These are phyloP conservation scores for Leucoptera coffeella DNA, from an alignment of 2,888 invertebrate genomes.

Conservation along the genomic window DNA sequence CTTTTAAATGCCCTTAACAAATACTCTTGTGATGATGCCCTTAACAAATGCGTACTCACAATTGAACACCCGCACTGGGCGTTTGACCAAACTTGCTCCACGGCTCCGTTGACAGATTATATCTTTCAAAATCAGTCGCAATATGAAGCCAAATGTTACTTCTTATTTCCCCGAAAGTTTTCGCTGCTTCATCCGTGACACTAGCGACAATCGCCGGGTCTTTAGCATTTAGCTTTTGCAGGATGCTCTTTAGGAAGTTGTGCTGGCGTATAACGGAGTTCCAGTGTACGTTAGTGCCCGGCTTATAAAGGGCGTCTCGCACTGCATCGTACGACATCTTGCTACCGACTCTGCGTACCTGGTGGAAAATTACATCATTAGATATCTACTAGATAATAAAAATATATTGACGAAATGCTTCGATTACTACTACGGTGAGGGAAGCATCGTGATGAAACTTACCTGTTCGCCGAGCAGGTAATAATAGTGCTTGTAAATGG, in stretches of 20 bases:
- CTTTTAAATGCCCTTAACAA: too few species aligned
- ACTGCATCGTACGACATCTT: conserved; percentile 52
- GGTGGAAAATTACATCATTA: conserved; percentile 1
- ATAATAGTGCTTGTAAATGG: too few species aligned
- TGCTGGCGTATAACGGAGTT: conserved; percentile 71
- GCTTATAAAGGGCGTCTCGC: conserved; percentile 25
- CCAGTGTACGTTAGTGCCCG: conserved; percentile 66
- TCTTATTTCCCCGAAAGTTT: conserved; percentile 54
- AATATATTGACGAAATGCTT: too few species aligned
- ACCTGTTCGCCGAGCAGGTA: too few species aligned
- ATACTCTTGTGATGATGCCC: too few species aligned
- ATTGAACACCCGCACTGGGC: too few species aligned
- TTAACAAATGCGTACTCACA: too few species aligned
- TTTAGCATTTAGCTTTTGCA: conserved; percentile 52
- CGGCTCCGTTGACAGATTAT: conserved; percentile 46
- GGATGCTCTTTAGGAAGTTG: conserved; percentile 63
- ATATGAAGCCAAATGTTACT: conserved; percentile 62
- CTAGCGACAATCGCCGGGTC: conserved; percentile 33
- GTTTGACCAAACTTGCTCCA: conserved; percentile 48
- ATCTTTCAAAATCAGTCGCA: conserved; percentile 61
- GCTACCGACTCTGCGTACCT: conserved; percentile 54
- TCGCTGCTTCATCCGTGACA: conserved; percentile 44
- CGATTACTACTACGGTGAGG: too few species aligned
- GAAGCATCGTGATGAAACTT: too few species aligned
- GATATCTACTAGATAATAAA: too few species aligned